Conservation (phyloP, 2,888 invertebrate species). For the Dryadula phaetusa region DNA sequence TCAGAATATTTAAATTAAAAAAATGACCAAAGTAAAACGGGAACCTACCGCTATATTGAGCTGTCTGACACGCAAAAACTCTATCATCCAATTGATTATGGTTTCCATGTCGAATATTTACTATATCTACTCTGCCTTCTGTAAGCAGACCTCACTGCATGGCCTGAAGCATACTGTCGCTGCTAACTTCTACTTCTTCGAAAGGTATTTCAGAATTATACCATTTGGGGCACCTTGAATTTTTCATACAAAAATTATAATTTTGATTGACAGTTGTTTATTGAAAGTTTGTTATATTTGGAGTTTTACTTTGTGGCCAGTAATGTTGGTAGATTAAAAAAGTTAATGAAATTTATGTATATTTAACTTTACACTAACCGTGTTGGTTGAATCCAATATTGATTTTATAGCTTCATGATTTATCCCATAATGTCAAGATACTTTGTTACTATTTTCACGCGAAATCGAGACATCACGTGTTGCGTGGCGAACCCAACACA, state of each 20-base stretch:
- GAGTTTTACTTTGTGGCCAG: conserved; percentile 9
- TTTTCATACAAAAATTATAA: not conserved
- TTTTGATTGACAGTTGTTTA: conserved; percentile 26
- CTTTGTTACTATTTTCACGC: too few species aligned
- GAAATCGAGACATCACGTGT: too few species aligned
- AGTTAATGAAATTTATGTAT: not conserved
- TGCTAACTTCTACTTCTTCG: conserved; percentile 67
- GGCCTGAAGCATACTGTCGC: conserved; percentile 78
- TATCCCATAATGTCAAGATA: too few species aligned
- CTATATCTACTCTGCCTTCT: conserved; percentile 66
- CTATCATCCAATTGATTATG: conserved; percentile 54
- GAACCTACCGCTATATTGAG: conserved; percentile 66
- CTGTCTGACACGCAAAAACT: conserved; percentile 64
- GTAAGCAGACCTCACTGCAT: conserved; percentile 73
- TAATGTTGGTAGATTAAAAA: not conserved
- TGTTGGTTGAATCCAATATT: too few species aligned
- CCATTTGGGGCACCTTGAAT: not conserved
- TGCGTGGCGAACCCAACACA: too few species aligned
- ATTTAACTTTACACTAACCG: too few species aligned
- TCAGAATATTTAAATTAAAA: too few species aligned
- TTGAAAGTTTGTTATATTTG: not conserved
- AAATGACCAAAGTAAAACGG: conserved; percentile 40
- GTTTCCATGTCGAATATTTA: conserved; percentile 57
- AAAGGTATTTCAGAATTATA: conserved; percentile 58
- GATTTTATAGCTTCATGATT: too few species aligned